Conservation (phyloP, 2,888 invertebrate genomes). For the Polymixis flavicincta region DNA sequence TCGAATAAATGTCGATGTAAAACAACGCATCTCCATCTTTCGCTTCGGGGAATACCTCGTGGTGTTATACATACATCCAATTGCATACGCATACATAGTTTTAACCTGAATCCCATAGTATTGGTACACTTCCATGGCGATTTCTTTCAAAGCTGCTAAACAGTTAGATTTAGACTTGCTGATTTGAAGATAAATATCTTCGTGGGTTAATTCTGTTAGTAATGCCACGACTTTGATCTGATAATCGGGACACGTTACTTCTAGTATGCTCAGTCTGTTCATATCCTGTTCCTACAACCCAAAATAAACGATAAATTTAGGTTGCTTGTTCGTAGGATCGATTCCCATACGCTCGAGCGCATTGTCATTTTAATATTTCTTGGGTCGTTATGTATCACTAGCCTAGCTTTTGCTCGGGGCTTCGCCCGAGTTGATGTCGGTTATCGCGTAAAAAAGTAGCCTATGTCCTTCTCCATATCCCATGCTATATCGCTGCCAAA, state of each 20-base stretch:
- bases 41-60: not conserved
- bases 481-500: too few relatives aligned
- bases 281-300: slow-evolving; percentile 19
- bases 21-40: not conserved
- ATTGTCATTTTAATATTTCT: not conserved
- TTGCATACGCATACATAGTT: slow-evolving; percentile 21
- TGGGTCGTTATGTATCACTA: too few relatives aligned
- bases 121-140: slow-evolving; percentile 37
- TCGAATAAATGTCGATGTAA: not conserved
- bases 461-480: too few relatives aligned
- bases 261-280: slow-evolving; percentile 2
- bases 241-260: slow-evolving; percentile 46
- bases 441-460: too few relatives aligned
- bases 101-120: slow-evolving; percentile 31
- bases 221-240: slow-evolving; percentile 48
- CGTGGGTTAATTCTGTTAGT: slow-evolving; percentile 35
- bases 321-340: too few relatives aligned
- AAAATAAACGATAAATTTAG: not conserved
- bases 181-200: slow-evolving; percentile 53
- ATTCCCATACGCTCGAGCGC: not conserved
- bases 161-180: slow-evolving; percentile 51
- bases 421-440: too few relatives aligned
- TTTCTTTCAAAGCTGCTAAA: slow-evolving; percentile 19
- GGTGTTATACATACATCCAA: slow-evolving; percentile 30
- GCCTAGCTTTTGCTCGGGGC: too few relatives aligned